Base-by-base conservation (phyloP, 2,113 vertebrate genomes). In the Poeciliopsis retropinna region DNA sequence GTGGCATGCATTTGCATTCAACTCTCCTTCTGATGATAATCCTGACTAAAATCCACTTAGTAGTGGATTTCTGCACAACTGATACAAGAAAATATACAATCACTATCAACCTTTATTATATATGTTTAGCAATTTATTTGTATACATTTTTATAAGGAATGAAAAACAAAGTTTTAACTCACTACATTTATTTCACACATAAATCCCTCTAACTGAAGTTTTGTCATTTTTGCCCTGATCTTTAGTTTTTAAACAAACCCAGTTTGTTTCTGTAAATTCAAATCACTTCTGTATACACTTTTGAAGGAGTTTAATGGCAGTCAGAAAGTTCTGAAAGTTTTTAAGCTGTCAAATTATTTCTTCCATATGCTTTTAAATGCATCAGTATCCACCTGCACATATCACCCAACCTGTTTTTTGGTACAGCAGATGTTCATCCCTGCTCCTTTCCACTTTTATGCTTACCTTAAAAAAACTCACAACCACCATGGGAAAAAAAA, bases 401-500 rank as follows among this genome's bases (percentile, higher is more conserved):
- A 57, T 71, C 28, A 19, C 17, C 32, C 4, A 30, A 62, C 15
- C 60, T 51, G 72, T 13, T 69, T 8, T 31, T 67, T 67, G 41
- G 60, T 60, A 19, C 37, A 66, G 47, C 29, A 72, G 17, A 27
- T 41, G 39, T 39, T 32, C 47, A 31, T 32, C 63, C 63, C 41
- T 31, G 31, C 44, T 60, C 31, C 25, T 19, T 17, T 66, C 14
- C 39, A 41, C 47, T 67, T 74, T 82, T 60, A 54, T 60, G 54
- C 29, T 41, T 68, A 12, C 5, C 19, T 41, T 66, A 4, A 54
- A 17, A n/a, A 63, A 51, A 39, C 67, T 19, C 17, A 32, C 76
- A 77, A 65, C 34, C 62, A 64, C 65, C 27, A 28, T 79, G 60
- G 70, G 80, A 76, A 89, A 47, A 89, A 88, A 90, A 54, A 87